phyloP scores from a whole-genome alignment of 2,113 vertebrate genomes.

The Delphinapterus leucas region DNA sequence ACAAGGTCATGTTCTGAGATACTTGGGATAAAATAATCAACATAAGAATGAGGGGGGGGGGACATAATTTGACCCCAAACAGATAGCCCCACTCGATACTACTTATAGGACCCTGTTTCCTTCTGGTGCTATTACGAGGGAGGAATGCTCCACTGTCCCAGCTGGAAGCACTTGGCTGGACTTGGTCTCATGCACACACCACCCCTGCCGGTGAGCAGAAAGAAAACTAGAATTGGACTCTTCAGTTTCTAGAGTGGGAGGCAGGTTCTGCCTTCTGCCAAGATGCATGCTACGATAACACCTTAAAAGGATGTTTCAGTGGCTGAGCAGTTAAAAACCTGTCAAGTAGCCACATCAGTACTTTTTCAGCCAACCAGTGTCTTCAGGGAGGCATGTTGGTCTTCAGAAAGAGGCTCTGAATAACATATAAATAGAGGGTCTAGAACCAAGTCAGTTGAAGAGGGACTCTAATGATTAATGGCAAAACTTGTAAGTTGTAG shows the following conservation, averaged over 20 bases:
- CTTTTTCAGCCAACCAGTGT: background rate
- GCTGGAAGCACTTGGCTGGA: background rate
- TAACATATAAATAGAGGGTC: background rate
- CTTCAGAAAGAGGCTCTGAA: background rate
- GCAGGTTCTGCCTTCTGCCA: background rate
- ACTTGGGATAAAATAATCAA: background rate
- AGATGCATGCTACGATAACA: background rate
- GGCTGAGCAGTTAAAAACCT: background rate
- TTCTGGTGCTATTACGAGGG: background rate
- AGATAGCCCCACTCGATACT: background rate
- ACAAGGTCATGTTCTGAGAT: background rate
- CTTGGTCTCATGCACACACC: background rate
- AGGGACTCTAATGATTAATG: background rate
- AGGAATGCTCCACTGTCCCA: background rate
- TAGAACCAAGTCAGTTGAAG: background rate
- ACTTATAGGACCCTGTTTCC: background rate
- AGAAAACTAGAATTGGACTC: background rate
- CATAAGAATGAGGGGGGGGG: background rate
- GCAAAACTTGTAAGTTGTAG: background rate
- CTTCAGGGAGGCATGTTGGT: background rate
- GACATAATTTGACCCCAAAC: background rate
- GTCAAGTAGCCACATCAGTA: background rate
- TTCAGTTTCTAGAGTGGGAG: background rate
- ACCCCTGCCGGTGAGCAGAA: background rate
- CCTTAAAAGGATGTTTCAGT: background rate